Percentiles rank a stretch among this genome's conserved stretches.
Conservation (phyloP, 1,140 invertebrate genomes). For the Camponotus pennsylvanicus region DNA sequence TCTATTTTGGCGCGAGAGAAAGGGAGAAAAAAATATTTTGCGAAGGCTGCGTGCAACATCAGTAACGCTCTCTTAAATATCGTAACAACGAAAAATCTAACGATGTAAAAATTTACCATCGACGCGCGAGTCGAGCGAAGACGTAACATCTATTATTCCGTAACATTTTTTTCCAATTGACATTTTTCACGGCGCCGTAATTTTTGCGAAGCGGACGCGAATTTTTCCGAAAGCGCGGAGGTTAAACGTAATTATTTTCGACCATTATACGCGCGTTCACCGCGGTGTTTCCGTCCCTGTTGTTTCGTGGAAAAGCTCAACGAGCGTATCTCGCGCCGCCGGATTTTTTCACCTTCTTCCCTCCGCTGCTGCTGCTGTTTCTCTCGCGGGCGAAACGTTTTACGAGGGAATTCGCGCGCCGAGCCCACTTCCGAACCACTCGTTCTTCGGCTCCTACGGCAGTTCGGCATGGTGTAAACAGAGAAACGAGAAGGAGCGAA, state of each 20-base stretch:
- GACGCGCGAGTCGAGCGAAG: neutral
- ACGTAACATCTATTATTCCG: neutral
- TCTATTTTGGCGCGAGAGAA: too few relatives aligned
- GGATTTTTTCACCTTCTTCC: conserved; percentile 65
- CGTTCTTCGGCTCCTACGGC: neutral
- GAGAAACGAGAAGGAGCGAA: conserved; percentile 67
- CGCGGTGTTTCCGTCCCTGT: conserved; percentile 64
- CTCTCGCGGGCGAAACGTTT: conserved; percentile 25
- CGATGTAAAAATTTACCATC: neutral
- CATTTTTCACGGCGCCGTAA: conserved; percentile 15
- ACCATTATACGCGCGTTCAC: conserved; percentile 67
- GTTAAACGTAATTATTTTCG: conserved; percentile 80
- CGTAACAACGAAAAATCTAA: neutral
- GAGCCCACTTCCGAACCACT: conserved; percentile 45
- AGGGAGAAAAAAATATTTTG: neutral
- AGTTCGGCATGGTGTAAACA: conserved; percentile 47
- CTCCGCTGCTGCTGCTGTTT: conserved; percentile 6
- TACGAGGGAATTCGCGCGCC: conserved; percentile 38
- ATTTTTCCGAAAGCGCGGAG: conserved; percentile 48
- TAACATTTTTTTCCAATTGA: neutral
- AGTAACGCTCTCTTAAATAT: neutral
- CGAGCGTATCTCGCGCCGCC: conserved; percentile 64
- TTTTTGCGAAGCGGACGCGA: conserved; percentile 11
- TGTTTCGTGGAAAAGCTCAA: conserved; percentile 71
- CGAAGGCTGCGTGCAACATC: neutral